Conservation (phyloP, 2,113 vertebrate genomes). For the Eonycteris spelaea region DNA sequence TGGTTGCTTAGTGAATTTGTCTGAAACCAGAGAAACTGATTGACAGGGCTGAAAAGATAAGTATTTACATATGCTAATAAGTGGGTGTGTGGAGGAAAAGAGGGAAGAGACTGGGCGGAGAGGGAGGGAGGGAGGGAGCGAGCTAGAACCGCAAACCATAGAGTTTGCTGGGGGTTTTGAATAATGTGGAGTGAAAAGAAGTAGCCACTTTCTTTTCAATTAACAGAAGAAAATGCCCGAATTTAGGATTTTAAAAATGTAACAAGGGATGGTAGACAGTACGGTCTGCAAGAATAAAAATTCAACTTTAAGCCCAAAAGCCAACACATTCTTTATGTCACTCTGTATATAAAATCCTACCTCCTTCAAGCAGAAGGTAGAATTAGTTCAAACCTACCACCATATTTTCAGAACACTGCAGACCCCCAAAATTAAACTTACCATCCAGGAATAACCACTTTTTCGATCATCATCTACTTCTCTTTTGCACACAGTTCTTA, state of each 20-base stretch:
- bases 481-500: conserved; percentile 82
- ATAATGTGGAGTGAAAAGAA: neutral
- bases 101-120: too few species aligned
- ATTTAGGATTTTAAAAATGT: neutral
- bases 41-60: neutral
- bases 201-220: neutral
- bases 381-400: neutral
- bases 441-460: conserved; percentile 90
- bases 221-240: neutral
- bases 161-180: neutral
- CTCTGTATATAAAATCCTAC: neutral
- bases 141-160: too few species aligned
- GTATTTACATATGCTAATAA: neutral
- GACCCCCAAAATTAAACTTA: conserved; percentile 59
- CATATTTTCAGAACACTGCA: neutral
- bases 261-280: neutral
- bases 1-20: neutral
- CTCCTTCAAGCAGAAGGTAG: neutral
- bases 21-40: neutral
- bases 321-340: neutral
- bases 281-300: neutral
- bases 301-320: neutral
- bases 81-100: neutral
- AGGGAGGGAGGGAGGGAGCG: too few species aligned
- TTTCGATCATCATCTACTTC: conserved; percentile 87